Conservation (phyloP, 2,888 invertebrate species). For the Anticlea derivata region DNA sequence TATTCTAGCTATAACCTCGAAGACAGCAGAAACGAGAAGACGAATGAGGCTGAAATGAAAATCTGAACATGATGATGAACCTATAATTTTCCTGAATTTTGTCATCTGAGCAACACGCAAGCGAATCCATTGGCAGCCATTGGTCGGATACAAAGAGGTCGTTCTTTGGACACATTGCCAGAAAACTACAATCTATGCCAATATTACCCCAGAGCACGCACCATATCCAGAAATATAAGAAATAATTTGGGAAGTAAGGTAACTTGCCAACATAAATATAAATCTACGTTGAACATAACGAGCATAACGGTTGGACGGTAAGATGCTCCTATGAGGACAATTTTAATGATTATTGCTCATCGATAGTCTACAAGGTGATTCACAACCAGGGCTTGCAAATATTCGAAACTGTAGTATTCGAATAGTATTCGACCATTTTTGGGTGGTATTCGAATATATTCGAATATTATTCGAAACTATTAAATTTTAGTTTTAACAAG, state of each 20-base stretch:
- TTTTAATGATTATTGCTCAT: too few relatives aligned
- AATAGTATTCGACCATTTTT: too few relatives aligned
- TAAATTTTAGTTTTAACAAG: too few relatives aligned
- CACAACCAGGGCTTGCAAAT: too few relatives aligned
- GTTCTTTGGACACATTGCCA: slow-evolving; percentile 35
- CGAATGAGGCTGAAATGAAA: too few relatives aligned
- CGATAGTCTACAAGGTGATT: too few relatives aligned
- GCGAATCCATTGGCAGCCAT: slow-evolving; percentile 28
- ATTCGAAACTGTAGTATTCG: too few relatives aligned
- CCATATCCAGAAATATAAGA: slow-evolving; percentile 20
- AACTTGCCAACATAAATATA: slow-evolving; percentile 28
- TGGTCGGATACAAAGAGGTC: slow-evolving; percentile 31
- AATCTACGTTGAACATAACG: slow-evolving; percentile 24
- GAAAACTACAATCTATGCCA: slow-evolving; percentile 33
- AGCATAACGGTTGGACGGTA: slow-evolving; percentile 12
- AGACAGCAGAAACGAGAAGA: too few relatives aligned
- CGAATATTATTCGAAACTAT: too few relatives aligned
- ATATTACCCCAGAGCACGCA: slow-evolving; percentile 49
- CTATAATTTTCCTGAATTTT: slow-evolving; percentile 32
- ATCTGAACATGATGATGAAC: background rate
- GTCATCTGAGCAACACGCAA: slow-evolving; percentile 25
- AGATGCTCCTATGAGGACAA: too few relatives aligned
- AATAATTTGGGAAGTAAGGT: slow-evolving; percentile 16
- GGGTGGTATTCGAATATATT: too few relatives aligned
- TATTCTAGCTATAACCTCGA: too few relatives aligned